These are phyloP conservation scores for Sitobion miscanthi DNA, from an alignment of 1,140 invertebrate species.

Conservation along the genomic window DNA sequence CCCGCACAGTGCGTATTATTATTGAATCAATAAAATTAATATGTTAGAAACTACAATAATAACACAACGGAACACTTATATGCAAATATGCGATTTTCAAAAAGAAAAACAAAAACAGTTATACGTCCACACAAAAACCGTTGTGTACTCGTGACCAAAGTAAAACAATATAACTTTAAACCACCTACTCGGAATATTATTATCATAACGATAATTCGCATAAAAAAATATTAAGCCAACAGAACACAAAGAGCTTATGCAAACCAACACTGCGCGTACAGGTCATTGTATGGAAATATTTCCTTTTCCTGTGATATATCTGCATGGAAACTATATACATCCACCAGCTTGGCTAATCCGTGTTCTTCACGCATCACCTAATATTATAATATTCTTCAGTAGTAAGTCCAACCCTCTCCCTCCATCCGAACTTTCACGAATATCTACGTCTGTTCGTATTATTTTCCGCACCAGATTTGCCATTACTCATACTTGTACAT, in stretches of 20 bases:
- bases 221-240: neutral
- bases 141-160: neutral
- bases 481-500: neutral
- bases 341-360: neutral
- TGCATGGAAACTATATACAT: neutral
- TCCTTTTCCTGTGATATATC: conserved; percentile 14
- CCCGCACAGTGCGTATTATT: neutral
- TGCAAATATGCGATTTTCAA: neutral
- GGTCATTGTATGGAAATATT: conserved; percentile 10
- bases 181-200: neutral
- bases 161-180: neutral
- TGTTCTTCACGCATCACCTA: neutral
- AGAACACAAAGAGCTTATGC: neutral
- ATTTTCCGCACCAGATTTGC: neutral
- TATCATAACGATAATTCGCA: neutral
- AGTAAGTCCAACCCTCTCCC: neutral
- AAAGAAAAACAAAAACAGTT: neutral
- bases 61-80: neutral
- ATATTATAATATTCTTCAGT: conserved; percentile 13
- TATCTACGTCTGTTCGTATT: neutral
- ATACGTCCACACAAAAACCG: neutral
- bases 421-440: neutral
- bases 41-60: neutral
- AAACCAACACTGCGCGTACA: neutral
- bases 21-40: neutral